Evolutionary conservation across 2,888 invertebrate species (phyloP), one percentile per base, ranked within the genome.

Genomic region (Leptinotarsa peninsularis): DNA sequence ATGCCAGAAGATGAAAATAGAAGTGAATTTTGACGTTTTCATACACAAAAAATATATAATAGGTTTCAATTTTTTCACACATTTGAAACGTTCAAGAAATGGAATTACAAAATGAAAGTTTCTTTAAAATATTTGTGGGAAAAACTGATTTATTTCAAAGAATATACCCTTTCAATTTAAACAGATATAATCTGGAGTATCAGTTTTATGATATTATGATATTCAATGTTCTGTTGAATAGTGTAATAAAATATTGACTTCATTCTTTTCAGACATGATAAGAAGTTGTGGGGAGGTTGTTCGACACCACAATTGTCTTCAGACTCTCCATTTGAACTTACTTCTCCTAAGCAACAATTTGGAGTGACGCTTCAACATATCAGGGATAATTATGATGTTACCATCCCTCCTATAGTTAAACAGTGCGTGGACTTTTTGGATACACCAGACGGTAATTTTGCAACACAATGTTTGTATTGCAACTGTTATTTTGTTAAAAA

Each of bases 321-420:
- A n/a, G 83, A 82, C 67, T 76, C 74, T 66, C 70, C 78, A 23
- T 77, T 76, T 67, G 81, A 82, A 73, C 83, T 84, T 54, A 76
- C 68, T 72, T 78, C 80, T 80, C 90, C 91, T 56, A 96, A 96
- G 7, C 96, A 97, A 86, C 99, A 99, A 89, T 99, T 99, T 89
- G 98, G 98, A 43, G 98, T 98, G 2, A 93, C 97, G 4, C 90
- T 99, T 74, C 93, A 94, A 85, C 97, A 95, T 87, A 98, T 99
- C 78, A 96, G 96, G 86, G 93, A 95, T 78, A 93, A 97, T 87
- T 96, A 98, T 87, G 90, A 92, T 86, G 93, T 94, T 27, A 92
- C 94, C 7, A 96, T 99, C 85, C 98, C 99, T 67, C 97, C 97
- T 0, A 94, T 99, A 72, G 95, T 99, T 49, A 92, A 93, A 82